Evolutionary conservation across 2,888 invertebrate species (phyloP).

Genomic region (Sycophila texana): DNA sequence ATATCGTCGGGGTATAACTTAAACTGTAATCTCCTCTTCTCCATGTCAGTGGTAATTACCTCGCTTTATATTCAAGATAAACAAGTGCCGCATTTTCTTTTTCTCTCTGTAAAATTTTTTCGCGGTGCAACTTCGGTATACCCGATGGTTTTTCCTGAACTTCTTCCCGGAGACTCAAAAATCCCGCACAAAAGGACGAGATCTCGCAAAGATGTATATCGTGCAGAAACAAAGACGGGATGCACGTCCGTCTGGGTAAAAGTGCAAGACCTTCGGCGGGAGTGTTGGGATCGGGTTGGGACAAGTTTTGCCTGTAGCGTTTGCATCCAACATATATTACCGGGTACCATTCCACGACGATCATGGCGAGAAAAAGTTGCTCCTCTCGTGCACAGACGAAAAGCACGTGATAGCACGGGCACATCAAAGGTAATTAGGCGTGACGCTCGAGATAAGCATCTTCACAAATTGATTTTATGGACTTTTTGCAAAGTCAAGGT

Average conservation of each 20-base stretch:
- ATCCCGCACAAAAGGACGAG: background rate
- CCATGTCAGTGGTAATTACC: background rate
- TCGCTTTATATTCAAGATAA: conserved; percentile 1
- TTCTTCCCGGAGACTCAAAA: background rate
- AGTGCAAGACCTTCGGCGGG: conserved; percentile 16
- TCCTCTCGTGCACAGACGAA: background rate
- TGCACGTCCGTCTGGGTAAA: background rate
- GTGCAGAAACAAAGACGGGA: conserved; percentile 30
- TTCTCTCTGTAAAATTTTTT: background rate
- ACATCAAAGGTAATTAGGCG: background rate
- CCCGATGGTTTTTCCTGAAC: too few relatives aligned
- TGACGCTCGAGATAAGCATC: background rate
- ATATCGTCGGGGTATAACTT: background rate
- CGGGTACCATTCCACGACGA: conserved; percentile 8
- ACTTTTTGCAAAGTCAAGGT: too few relatives aligned
- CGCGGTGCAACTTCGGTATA: too few relatives aligned
- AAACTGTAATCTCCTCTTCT: background rate
- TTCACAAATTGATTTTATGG: too few relatives aligned
- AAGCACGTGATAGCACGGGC: background rate
- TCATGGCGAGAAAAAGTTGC: background rate
- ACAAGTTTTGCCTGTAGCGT: conserved; percentile 7
- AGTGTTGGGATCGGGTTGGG: background rate
- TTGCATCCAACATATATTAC: background rate
- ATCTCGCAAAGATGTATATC: background rate
- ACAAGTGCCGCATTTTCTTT: background rate